A percentile compares a stretch with the other conserved stretches of the same genome.
Conservation (phyloP, 2,113 vertebrate species). For the Myiagra hebetior region DNA sequence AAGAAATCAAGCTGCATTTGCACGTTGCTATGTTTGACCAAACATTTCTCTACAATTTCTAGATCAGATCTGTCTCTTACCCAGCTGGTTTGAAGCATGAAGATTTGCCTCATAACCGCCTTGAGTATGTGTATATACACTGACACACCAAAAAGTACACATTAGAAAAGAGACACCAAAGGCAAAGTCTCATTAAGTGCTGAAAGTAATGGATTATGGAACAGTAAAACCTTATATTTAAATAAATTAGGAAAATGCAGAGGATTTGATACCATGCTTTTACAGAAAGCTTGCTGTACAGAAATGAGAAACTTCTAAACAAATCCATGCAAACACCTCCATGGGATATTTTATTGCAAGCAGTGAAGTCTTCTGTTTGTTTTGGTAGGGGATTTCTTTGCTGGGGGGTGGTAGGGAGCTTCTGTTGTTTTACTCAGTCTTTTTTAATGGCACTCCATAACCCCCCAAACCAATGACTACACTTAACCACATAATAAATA, state of each 20-base stretch:
- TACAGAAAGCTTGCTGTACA: not conserved
- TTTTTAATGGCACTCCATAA: not conserved
- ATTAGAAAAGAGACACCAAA: not conserved
- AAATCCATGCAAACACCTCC: not conserved
- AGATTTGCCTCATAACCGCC: not conserved
- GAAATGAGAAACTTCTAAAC: not conserved
- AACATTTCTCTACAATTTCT: not conserved
- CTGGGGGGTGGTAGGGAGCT: rapidly evolving
- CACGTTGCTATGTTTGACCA: not conserved
- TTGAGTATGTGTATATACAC: not conserved
- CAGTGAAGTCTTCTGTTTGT: not conserved
- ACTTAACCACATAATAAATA: not conserved
- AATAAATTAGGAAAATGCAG: not conserved
- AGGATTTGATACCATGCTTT: not conserved
- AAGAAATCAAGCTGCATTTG: not conserved
- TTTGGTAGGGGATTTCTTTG: not conserved
- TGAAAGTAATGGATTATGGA: not conserved
- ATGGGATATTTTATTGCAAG: not conserved
- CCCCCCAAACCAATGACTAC: not conserved
- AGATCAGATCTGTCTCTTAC: not conserved
- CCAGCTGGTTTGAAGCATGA: not conserved
- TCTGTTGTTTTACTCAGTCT: not conserved
- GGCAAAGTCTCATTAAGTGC: not conserved
- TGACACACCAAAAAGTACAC: not conserved
- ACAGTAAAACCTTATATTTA: not conserved